Base-by-base conservation (phyloP, 2,113 vertebrate species). In the Nymphicus hollandicus region DNA sequence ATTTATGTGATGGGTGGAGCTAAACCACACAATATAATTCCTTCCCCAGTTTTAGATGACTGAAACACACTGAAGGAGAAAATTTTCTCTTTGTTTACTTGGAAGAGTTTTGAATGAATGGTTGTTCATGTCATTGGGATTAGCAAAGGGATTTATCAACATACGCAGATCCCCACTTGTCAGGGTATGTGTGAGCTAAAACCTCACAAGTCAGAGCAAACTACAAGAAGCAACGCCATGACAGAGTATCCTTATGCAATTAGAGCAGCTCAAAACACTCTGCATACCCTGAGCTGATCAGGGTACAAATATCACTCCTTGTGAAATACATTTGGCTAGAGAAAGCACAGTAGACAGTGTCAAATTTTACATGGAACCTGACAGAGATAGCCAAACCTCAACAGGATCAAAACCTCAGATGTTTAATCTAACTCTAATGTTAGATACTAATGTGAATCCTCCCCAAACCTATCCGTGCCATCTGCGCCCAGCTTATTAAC, bases 21-120 rank as follows among this genome's bases (percentile, higher is more conserved):
- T 89, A 71, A 91, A 76, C 52, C 25, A 46, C 66, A 50, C 28
- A 50, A 60, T 41, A 9, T 29, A 63, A 77, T 55, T 81, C 53
- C 29, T 78, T 83, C 11, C 49, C 13, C 19, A 31, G 68, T 71
- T 92, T 85, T 83, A 77, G 83, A 43, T 61, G 72, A 74, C 76
- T 88, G 79, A 78, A 93, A 93, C 39, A 81, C 33, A 64, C 52
- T 44, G 77, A 93, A 83, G 49, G 69, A 91, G 68, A 94, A 86
- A 86, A 60, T 61, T 72, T 89, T 68, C 27, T 49, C 37, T 86
- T 68, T 86, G 80, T 94, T 86, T 86, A n/a, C 80, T 79, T 84
- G 65, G 33, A 84, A 60, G 61, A 47, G 47, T 78, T 94, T 89
- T 81, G 64, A 88, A 58, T 66, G 31, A 88, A 64, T 0, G 2